Evolutionary conservation across 2,113 vertebrate species (phyloP).

Genomic region (Beaufortia kweichowensis): DNA sequence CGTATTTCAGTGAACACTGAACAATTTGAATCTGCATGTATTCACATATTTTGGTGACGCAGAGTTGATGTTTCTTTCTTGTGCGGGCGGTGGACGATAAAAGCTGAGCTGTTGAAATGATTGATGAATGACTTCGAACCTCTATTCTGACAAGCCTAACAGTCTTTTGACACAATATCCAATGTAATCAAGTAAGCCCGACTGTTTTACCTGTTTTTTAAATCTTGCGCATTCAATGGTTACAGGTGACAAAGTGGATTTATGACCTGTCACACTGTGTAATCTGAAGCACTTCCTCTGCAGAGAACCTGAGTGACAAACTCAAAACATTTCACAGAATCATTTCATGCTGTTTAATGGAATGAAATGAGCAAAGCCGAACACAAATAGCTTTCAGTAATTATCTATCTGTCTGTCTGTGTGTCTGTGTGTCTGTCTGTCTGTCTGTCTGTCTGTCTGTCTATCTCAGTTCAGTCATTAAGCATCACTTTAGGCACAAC

Average conservation of each 20-base stretch:
- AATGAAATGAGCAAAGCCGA: conserved; percentile 16
- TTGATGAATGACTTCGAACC: conserved; percentile 16
- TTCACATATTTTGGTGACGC: neutral
- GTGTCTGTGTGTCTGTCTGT: no score
- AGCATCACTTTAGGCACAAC: conserved; percentile 4
- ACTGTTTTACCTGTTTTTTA: neutral
- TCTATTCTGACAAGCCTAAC: neutral
- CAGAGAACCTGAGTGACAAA: neutral
- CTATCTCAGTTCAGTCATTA: neutral
- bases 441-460: no score
- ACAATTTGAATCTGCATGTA: neutral
- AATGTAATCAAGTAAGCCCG: conserved; percentile 8
- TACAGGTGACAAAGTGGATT: conserved; percentile 34
- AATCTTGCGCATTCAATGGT: conserved; percentile 10
- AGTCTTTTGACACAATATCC: conserved; percentile 16
- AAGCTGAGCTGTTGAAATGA: neutral
- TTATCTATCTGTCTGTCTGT: no score
- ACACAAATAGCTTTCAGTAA: neutral
- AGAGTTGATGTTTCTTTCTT: neutral
- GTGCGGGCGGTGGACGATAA: neutral
- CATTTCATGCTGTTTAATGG: conserved; percentile 27
- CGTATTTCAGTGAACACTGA: neutral
- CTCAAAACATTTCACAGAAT: neutral
- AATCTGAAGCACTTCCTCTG: conserved; percentile 31
- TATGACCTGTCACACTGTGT: conserved; percentile 38